These are phyloP conservation scores for Crotalus tigris DNA, from an alignment of 2,113 vertebrate species.

Conservation along the genomic window DNA sequence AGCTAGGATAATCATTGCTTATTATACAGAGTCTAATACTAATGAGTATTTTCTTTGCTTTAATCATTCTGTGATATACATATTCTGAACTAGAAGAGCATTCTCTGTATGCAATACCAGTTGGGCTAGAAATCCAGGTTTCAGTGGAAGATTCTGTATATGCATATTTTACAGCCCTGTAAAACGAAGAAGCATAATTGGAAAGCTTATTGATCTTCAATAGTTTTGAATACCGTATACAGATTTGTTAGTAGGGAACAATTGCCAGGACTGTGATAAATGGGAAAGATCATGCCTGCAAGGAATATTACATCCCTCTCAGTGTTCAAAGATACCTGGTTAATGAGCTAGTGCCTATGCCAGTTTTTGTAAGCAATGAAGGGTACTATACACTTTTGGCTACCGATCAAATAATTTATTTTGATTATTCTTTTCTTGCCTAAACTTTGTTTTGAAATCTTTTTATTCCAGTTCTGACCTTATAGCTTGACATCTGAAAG, in stretches of 20 bases:
- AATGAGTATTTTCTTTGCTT: not conserved
- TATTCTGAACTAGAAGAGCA: not conserved
- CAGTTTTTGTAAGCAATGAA: conserved; percentile 7
- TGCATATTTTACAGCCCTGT: not conserved
- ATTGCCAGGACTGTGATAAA: too few relatives aligned
- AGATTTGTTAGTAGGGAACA: not conserved
- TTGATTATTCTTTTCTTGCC: conserved; percentile 22
- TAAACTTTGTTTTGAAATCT: conserved; percentile 28
- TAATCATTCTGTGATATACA: not conserved
- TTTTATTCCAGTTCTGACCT: conserved; percentile 46
- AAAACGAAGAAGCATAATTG: not conserved
- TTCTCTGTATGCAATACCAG: not conserved
- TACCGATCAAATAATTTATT: conserved; percentile 45
- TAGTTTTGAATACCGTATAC: not conserved
- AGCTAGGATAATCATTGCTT: not conserved
- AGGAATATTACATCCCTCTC: not conserved
- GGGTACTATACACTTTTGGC: conserved; percentile 22
- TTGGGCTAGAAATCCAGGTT: not conserved
- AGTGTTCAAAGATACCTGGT: too few relatives aligned
- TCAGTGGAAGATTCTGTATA: not conserved
- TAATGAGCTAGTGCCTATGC: not conserved
- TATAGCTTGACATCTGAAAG: conserved; percentile 37
- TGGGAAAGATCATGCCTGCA: not conserved
- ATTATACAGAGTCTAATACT: not conserved
- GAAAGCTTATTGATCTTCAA: not conserved